Percentiles rank a stretch among this genome's conserved stretches.
phyloP scores from a whole-genome alignment of 1,140 invertebrate species.

The Pantala flavescens region DNA sequence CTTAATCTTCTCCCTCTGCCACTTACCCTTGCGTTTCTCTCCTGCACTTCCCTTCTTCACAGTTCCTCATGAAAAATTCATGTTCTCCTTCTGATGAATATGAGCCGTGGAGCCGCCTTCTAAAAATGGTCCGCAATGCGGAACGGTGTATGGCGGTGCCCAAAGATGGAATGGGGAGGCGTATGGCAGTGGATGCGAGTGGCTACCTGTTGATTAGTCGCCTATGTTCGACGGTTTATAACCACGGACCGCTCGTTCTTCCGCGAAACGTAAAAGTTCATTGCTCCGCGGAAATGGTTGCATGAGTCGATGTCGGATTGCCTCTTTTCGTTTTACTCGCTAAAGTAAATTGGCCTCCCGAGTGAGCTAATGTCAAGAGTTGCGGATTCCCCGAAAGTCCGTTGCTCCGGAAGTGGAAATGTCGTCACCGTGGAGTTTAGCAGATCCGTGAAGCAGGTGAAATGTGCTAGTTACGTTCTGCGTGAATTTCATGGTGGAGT shows the following conservation, averaged over 20 bases:
- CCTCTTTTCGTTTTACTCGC: too few relatives aligned
- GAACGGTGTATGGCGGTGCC: neutral
- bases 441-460: too few relatives aligned
- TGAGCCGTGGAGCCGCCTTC: neutral
- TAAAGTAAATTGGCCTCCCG: too few relatives aligned
- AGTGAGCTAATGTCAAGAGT: too few relatives aligned
- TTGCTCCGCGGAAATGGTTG: too few relatives aligned
- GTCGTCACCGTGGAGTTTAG: too few relatives aligned
- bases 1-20: neutral
- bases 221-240: neutral
- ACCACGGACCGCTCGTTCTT: neutral
- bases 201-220: neutral
- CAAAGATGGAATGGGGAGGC: neutral
- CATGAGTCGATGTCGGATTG: too few relatives aligned
- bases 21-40: constrained; percentile 7
- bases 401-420: too few relatives aligned
- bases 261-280: neutral
- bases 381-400: too few relatives aligned
- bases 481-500: too few relatives aligned
- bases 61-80: constrained; percentile 12
- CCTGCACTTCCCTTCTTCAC: neutral
- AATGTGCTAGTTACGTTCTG: too few relatives aligned
- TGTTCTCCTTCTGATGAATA: neutral
- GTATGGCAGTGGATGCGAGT: neutral
- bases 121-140: neutral